Conservation (phyloP, 2,113 vertebrate genomes). For the Ophthalmolycus amberensis region DNA sequence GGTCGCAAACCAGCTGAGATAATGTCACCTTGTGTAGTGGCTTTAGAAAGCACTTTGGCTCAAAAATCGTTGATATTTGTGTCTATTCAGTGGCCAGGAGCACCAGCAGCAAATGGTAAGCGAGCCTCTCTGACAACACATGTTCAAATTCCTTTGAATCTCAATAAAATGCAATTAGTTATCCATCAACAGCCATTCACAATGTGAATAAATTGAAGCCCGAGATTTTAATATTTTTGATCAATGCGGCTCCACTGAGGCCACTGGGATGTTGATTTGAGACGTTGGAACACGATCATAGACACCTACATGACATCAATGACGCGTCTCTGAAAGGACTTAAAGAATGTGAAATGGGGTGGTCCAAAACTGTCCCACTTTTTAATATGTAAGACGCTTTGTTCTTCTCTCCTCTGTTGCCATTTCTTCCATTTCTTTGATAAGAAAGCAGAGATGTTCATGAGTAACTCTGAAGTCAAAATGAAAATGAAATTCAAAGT, state of each 20-base stretch:
- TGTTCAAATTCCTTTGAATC: conserved; percentile 53
- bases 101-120: conserved; percentile 48
- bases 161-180: conserved; percentile 58
- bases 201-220: conserved; percentile 54
- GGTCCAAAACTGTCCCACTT: conserved; percentile 23
- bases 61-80: conserved; percentile 29
- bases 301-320: conserved; percentile 37
- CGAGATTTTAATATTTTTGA: conserved; percentile 57
- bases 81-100: conserved; percentile 28
- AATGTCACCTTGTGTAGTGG: conserved; percentile 21
- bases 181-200: conserved; percentile 48
- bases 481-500: neutral
- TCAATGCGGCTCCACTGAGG: conserved; percentile 27
- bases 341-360: conserved; percentile 21
- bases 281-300: conserved; percentile 50
- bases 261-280: conserved; percentile 52
- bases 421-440: conserved; percentile 20
- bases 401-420: neutral
- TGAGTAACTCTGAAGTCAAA: neutral
- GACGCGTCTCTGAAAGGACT: conserved; percentile 14
- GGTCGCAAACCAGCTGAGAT: conserved; percentile 22
- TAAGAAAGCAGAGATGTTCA: neutral
- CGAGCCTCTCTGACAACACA: conserved; percentile 43
- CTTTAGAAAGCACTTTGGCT: conserved; percentile 45
- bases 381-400: conserved; percentile 10